A percentile compares a stretch with the other conserved stretches of the same genome.
Conservation (phyloP, 2,113 vertebrate species). For the Gymnocephalus cernua region DNA sequence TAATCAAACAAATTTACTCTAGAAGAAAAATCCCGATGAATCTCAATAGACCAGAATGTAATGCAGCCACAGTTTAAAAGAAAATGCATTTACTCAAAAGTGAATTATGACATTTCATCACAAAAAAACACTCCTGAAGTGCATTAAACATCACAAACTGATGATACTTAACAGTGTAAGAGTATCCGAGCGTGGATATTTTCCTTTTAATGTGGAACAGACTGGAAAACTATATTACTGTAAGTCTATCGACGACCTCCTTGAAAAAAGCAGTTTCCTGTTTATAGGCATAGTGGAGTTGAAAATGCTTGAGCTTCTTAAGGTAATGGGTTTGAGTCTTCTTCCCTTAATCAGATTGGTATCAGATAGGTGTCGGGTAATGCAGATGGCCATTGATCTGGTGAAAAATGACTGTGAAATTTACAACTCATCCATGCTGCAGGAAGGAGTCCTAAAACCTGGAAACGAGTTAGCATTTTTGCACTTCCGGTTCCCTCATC, state of each 20-base stretch:
- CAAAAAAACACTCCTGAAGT: slow-evolving; percentile 25
- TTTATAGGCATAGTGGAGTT: neutral
- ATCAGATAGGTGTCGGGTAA: slow-evolving; percentile 43
- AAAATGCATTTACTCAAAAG: slow-evolving; percentile 48
- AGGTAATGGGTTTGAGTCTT: slow-evolving; percentile 37
- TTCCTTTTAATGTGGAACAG: slow-evolving; percentile 23
- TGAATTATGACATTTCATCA: slow-evolving; percentile 45
- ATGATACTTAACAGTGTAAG: slow-evolving; percentile 17
- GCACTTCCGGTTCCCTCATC: neutral
- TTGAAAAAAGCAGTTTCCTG: slow-evolving; percentile 7
- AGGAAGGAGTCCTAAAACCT: neutral
- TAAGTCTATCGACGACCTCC: slow-evolving; percentile 3
- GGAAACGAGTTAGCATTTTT: neutral
- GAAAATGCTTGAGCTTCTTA: slow-evolving; percentile 40
- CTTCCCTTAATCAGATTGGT: slow-evolving; percentile 35
- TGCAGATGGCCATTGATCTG: slow-evolving; percentile 10
- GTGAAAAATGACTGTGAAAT: slow-evolving; percentile 11
- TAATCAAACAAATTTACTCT: slow-evolving; percentile 37
- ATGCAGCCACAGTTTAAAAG: slow-evolving; percentile 28
- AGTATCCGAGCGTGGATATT: slow-evolving; percentile 29
- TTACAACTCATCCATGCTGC: slow-evolving; percentile 21
- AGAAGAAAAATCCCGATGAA: slow-evolving; percentile 14
- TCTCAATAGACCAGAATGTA: neutral
- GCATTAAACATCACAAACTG: slow-evolving; percentile 33
- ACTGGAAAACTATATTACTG: slow-evolving; percentile 28